Conservation (phyloP, 2,797 vertebrate species). For the Artibeus jamaicensis region DNA sequence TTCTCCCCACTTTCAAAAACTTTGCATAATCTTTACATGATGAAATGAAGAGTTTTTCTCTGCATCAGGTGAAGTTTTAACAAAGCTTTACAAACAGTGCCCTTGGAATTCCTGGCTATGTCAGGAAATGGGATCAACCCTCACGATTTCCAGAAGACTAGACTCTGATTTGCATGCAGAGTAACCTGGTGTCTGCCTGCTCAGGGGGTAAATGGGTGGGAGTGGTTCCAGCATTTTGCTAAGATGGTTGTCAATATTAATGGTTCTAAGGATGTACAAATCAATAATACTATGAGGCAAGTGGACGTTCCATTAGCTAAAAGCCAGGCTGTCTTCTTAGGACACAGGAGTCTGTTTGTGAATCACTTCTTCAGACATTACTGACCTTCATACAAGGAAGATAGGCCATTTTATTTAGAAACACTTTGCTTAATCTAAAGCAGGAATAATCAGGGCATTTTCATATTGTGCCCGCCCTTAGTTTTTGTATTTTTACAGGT, state of each 20-base stretch:
- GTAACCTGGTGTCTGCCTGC: background rate
- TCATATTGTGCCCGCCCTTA: background rate
- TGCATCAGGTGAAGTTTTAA: background rate
- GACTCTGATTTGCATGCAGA: slow-evolving; percentile 19
- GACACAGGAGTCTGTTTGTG: background rate
- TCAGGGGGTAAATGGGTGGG: background rate
- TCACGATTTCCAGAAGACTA: slow-evolving; percentile 59
- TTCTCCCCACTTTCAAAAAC: background rate
- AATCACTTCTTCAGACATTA: background rate
- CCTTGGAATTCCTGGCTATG: background rate
- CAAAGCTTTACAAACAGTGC: slow-evolving; percentile 7
- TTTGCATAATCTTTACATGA: background rate
- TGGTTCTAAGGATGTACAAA: slow-evolving; percentile 44
- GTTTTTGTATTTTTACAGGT: background rate
- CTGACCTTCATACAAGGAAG: slow-evolving; percentile 26
- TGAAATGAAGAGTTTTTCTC: background rate
- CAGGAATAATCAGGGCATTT: background rate
- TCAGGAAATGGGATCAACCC: background rate
- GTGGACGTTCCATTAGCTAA: slow-evolving; percentile 54
- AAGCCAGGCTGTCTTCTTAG: background rate
- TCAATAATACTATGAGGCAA: slow-evolving; percentile 40
- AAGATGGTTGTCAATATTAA: slow-evolving; percentile 43
- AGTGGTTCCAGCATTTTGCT: background rate
- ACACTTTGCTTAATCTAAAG: background rate
- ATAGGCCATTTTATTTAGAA: background rate